These are phyloP conservation scores for Biston betularia DNA, from an alignment of 2,888 invertebrate genomes.

Conservation along the genomic window DNA sequence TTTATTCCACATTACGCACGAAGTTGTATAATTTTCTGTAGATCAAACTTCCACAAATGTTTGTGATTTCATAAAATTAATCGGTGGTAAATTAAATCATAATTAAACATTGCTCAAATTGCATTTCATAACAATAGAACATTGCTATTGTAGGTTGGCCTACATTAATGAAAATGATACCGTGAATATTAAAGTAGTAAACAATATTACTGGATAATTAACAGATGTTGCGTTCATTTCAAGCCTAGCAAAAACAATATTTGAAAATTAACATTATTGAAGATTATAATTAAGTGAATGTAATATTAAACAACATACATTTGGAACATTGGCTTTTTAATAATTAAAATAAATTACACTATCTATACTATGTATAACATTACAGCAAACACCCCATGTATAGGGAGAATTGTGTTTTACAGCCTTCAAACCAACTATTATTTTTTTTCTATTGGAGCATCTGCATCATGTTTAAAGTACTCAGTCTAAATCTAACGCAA, in stretches of 20 bases:
- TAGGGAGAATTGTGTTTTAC: background rate
- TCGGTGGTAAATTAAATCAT: too few relatives aligned
- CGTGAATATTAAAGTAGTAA: conserved; percentile 59
- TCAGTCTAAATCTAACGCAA: conserved; percentile 22
- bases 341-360: conserved; percentile 50
- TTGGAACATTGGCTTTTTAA: conserved; percentile 5
- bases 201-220: conserved; percentile 63
- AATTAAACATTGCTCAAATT: conserved; percentile 72
- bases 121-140: conserved; percentile 64
- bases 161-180: conserved; percentile 72
- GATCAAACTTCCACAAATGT: too few relatives aligned
- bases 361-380: conserved; percentile 16
- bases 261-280: conserved; percentile 29
- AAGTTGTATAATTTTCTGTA: too few relatives aligned
- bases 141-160: conserved; percentile 64
- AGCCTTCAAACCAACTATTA: conserved; percentile 1
- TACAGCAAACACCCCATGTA: background rate
- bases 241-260: too few relatives aligned
- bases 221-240: conserved; percentile 73
- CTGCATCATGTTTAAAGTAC: background rate
- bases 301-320: background rate
- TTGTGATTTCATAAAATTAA: too few relatives aligned
- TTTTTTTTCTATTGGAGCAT: background rate
- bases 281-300: background rate
- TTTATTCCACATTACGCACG: too few relatives aligned